Percentiles rank a stretch among this genome's conserved stretches.
These are phyloP conservation scores for Apis laboriosa DNA, from an alignment of 1,140 invertebrate genomes.

Conservation along the genomic window DNA sequence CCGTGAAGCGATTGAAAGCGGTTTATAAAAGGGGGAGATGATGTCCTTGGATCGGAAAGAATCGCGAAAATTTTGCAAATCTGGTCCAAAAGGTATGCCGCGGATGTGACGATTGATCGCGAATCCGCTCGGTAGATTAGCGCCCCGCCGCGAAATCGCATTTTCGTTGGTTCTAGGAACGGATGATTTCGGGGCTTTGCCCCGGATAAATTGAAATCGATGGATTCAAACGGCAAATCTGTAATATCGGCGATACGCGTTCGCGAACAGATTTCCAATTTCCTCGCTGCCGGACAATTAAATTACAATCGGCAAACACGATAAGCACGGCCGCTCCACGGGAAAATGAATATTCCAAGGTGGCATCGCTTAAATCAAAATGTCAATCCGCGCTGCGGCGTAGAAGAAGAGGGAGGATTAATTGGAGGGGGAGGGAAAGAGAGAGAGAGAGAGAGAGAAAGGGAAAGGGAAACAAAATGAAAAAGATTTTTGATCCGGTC, in stretches of 20 bases:
- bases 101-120: constrained; percentile 37
- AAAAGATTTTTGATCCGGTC: constrained; percentile 9
- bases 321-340: constrained; percentile 66
- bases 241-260: constrained; percentile 58
- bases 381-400: constrained; percentile 26
- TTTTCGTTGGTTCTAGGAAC: constrained; percentile 61
- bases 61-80: not conserved
- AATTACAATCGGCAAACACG: constrained; percentile 76
- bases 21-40: no score
- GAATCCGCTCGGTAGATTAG: constrained; percentile 52
- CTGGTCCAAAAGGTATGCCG: not conserved
- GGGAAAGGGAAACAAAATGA: not conserved
- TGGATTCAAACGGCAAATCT: constrained; percentile 64
- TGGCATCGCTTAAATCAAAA: constrained; percentile 63
- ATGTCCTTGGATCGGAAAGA: not conserved
- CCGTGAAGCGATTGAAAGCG: no score
- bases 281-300: constrained; percentile 77
- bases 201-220: constrained; percentile 66
- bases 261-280: constrained; percentile 75
- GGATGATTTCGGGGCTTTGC: constrained; percentile 56
- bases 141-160: constrained; percentile 52
- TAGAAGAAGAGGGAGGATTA: no score
- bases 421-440: not conserved
- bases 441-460: not conserved
- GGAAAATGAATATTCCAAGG: constrained; percentile 65